phyloP scores from a whole-genome alignment of 2,113 vertebrate genomes.

The Symphodus melops region DNA sequence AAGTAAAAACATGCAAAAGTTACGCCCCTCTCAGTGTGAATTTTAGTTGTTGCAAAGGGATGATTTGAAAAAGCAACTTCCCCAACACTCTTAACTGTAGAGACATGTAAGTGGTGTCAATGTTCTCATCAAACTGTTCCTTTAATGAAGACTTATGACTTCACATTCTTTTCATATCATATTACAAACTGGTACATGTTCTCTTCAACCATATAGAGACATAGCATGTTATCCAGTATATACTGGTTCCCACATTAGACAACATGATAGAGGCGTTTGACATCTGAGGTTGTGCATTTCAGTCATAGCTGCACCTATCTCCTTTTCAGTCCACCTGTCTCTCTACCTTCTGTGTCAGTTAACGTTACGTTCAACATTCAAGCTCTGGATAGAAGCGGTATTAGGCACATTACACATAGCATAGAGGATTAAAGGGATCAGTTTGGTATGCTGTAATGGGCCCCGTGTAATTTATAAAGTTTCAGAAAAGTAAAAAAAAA shows the following conservation, averaged over 20 bases:
- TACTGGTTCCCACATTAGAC: slow-evolving; percentile 47
- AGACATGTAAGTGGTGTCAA: too few relatives aligned
- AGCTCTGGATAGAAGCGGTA: slow-evolving; percentile 11
- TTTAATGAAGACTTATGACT: background rate
- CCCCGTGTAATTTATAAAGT: slow-evolving; percentile 22
- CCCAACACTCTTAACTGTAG: too few relatives aligned
- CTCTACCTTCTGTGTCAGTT: slow-evolving; percentile 53
- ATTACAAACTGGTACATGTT: background rate
- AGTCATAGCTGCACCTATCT: slow-evolving; percentile 42
- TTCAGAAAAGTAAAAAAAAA: slow-evolving; percentile 44
- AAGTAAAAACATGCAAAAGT: too few relatives aligned
- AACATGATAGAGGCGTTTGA: slow-evolving; percentile 59
- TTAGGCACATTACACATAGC: slow-evolving; percentile 25
- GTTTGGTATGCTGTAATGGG: slow-evolving; percentile 29
- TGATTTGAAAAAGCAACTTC: too few relatives aligned
- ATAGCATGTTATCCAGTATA: slow-evolving; percentile 2
- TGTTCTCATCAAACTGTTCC: background rate
- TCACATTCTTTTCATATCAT: background rate
- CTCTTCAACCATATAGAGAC: slow-evolving; percentile 25
- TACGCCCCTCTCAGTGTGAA: too few relatives aligned
- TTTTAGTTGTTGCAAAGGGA: too few relatives aligned
- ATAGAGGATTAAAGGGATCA: slow-evolving; percentile 28
- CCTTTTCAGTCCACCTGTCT: slow-evolving; percentile 69
- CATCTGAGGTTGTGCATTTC: slow-evolving; percentile 56
- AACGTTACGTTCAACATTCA: slow-evolving; percentile 23